These are phyloP conservation scores for Stomatorhinus walkeri DNA, from an alignment of 2,797 vertebrate genomes.

Conservation along the genomic window DNA sequence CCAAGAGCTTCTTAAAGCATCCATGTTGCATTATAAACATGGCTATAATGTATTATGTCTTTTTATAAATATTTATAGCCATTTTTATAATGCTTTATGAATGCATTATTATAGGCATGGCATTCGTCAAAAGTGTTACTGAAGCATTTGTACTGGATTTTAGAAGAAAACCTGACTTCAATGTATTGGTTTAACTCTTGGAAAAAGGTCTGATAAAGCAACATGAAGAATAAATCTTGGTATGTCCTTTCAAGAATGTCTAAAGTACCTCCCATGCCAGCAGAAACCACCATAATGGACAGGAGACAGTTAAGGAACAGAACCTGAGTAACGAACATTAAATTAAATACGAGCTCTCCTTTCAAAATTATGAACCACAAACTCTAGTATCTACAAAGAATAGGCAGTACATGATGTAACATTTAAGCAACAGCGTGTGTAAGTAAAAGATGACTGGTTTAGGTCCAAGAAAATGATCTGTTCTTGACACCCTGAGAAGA, in stretches of 20 bases:
- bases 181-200: conserved; percentile 11
- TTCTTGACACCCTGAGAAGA: not conserved
- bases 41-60: not conserved
- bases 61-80: not conserved
- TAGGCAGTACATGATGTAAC: not conserved
- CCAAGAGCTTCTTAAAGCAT: not conserved
- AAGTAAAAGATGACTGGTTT: not conserved
- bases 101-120: not conserved
- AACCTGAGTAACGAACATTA: not conserved
- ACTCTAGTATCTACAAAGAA: not conserved
- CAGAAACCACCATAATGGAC: not conserved
- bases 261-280: not conserved
- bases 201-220: conserved; percentile 13
- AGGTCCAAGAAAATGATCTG: not conserved
- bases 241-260: not conserved
- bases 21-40: not conserved
- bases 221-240: not conserved
- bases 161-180: not conserved
- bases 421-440: not conserved
- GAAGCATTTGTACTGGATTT: not conserved
- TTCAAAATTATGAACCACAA: not conserved
- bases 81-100: not conserved
- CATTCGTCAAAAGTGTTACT: not conserved
- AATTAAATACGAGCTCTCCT: not conserved
- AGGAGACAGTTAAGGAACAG: not conserved